Conservation (phyloP, 2,797 vertebrate genomes). For the Aratinga solstitialis region DNA sequence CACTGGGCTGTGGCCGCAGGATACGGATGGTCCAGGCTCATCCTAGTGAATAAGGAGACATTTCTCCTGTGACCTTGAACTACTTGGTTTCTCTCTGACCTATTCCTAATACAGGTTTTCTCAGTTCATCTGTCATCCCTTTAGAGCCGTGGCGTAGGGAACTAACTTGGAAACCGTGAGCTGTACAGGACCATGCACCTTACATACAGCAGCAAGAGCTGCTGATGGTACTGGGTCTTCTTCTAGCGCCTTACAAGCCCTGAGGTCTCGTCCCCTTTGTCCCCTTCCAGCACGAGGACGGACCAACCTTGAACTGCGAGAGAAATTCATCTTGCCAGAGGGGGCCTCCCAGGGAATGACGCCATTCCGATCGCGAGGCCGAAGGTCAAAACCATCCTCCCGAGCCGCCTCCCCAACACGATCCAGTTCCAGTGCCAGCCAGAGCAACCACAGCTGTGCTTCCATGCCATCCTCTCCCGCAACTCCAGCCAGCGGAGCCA, state of each 20-base stretch:
- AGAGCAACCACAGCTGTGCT: conserved; percentile 92
- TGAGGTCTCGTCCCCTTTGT: not conserved
- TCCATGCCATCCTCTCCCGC: conserved; percentile 92
- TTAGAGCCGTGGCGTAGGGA: not conserved
- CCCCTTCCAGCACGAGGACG: conserved; percentile 87
- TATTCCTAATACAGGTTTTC: not conserved
- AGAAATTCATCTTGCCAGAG: conserved; percentile 97
- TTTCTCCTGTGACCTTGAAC: not conserved
- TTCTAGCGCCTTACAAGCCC: not conserved
- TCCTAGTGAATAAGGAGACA: not conserved
- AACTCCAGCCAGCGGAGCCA: conserved; percentile 89
- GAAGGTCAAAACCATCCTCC: conserved; percentile 94
- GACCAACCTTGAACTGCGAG: conserved; percentile 95
- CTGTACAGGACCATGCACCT: not conserved
- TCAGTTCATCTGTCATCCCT: not conserved
- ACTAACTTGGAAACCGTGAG: not conserved
- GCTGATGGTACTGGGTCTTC: not conserved
- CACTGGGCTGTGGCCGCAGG: not conserved
- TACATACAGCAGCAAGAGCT: not conserved
- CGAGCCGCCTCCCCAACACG: conserved; percentile 93
- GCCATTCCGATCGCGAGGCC: conserved; percentile 91
- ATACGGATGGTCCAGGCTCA: not conserved
- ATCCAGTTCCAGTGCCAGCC: conserved; percentile 95
- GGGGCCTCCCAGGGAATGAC: conserved; percentile 93
- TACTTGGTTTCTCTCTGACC: not conserved